Base-by-base conservation (phyloP, 2,113 vertebrate species). In the Centropus unirufus region DNA sequence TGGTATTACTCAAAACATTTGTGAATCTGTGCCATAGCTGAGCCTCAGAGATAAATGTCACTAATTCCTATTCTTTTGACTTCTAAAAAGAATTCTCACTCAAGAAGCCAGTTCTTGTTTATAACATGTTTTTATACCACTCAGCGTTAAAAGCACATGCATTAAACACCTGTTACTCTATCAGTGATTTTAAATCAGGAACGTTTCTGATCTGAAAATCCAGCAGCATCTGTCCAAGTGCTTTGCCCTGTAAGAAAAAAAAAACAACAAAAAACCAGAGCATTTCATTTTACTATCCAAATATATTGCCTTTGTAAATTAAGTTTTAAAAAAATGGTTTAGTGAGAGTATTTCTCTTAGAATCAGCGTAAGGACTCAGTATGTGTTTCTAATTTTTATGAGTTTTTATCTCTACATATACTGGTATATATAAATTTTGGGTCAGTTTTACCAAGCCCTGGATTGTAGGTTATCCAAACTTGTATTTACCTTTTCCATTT, bases 171-270 rank as follows among this genome's bases (percentile, higher is more conserved):
- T 93, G 29, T 97, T 96, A 98, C 84, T 98, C 98, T 96, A 98
- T 98, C 91, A 99, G 96, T 14, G 98, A 98, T 67, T 98, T 99
- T 81, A 99, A 98, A 96, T 99, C 98, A 13, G 99, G 98, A 62
- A 99, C 97, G 40, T 98, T 98, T 77, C 70, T 98, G 39, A 99
- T 98, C 96, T 98, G 96, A 91, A 99, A 96, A 93, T 99, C 98
- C 96, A 99, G 92, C 87, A 99, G 96, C 98, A 99, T 99, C 96
- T 99, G 99, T 77, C 98, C 98, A 84, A 97, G 98, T 46, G 98
- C 98, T 96, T 99, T 99, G 22, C 98, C 99, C 99, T 99, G 96
- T 51, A 92, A 91, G 88, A 80, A 92, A 78, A 90, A 86, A 67
- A 1, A n/a, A 54, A 54, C 34, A 44, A n/a, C 3, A 9, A 16